Conservation (phyloP, 1,140 invertebrate species). For the Papilio polytes region DNA sequence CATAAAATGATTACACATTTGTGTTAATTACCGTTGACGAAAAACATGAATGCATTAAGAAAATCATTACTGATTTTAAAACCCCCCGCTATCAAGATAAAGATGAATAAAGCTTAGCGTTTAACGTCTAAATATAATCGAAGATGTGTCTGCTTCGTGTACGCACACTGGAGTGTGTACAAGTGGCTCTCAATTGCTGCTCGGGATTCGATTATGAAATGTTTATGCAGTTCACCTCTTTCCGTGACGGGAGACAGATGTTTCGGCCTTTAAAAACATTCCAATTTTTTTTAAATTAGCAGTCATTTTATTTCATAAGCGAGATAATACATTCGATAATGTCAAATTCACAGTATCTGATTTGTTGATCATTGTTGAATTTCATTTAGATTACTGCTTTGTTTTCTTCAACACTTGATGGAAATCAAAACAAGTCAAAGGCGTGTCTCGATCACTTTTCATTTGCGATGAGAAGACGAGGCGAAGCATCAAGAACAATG, state of each 20-base stretch:
- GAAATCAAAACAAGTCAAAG: slow-evolving; percentile 5
- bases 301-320: too few species aligned
- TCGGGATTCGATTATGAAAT: slow-evolving; percentile 6
- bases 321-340: too few species aligned
- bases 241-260: background rate
- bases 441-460: slow-evolving; percentile 12
- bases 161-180: background rate
- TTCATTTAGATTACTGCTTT: background rate
- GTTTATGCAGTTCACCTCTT: background rate
- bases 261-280: background rate
- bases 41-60: background rate
- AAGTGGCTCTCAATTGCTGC: background rate
- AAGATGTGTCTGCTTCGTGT: background rate
- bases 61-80: background rate
- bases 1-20: too few species aligned
- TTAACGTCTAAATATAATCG: slow-evolving; percentile 3
- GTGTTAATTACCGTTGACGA: too few species aligned
- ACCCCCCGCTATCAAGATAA: background rate
- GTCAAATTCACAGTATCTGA: too few species aligned
- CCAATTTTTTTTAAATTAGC: background rate
- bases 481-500: slow-evolving; percentile 6
- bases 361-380: too few species aligned
- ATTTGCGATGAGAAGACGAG: slow-evolving; percentile 4
- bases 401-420: background rate
- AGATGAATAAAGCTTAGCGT: background rate